Base-by-base conservation (phyloP, 2,797 vertebrate species). In the Sebastes nivosus region DNA sequence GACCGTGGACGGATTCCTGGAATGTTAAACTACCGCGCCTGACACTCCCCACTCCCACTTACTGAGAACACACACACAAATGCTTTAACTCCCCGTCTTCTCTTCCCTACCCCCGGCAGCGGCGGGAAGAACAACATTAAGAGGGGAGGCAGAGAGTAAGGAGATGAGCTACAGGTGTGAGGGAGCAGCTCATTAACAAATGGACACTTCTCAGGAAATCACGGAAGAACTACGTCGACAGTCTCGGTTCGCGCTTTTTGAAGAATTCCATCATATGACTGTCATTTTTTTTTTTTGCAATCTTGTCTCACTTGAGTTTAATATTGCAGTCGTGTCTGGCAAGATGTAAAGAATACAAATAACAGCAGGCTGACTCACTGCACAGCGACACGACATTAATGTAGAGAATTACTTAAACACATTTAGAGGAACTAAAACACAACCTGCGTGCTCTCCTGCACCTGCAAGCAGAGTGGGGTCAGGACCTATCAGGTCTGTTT, bases 11-110 rank as follows among this genome's bases (percentile, higher is more conserved):
- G 61, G 90, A 94, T 95, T 95, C 93, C 93, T 93, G 93, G 93
- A 95, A 96, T 95, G 92, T 93, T 94, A 86, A 90, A 93, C 88
- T 93, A 89, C 94, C 91, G 90, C 94, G 68, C 94, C 94, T 89
- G 90, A 89, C 93, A 94, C 93, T 94, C 94, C 89, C 88, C 90
- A 85, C 89, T 93, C 94, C 92, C 90, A 94, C 93, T 91, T 79
- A 89, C 85, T 88, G 77, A 80, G 86, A 86, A 85, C 75, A 80
- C 89, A 88, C 87, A 87, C 87, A 89, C 86, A 87, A 83, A 87
- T 38, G 77, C 74, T 88, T 58, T 55, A 20, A 87, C 91, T 88
- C 88, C 86, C 90, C 71, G 74, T 83, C 81, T 88, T 78, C 80
- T 75, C 76, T 59, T 74, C 81, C 72, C 76, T 67, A 67, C 75